A percentile compares a stretch with the other conserved stretches of the same genome.
Conservation (phyloP, 2,797 vertebrate species). For the Potorous gilbertii region DNA sequence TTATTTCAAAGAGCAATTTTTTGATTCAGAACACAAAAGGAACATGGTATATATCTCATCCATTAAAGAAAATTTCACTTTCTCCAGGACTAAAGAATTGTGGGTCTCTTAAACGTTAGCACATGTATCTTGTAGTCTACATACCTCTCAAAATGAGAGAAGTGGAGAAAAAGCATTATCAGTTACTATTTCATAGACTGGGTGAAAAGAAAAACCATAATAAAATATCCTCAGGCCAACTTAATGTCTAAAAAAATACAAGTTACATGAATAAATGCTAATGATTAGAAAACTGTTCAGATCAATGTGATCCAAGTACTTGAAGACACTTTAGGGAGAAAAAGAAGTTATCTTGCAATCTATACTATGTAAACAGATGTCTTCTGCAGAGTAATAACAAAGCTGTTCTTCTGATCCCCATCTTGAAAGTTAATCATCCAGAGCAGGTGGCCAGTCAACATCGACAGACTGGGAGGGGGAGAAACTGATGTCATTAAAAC, state of each 20-base stretch:
- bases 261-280: constrained; percentile 62
- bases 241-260: constrained; percentile 47
- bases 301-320: constrained; percentile 84
- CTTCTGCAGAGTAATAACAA: neutral
- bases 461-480: constrained; percentile 91
- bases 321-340: constrained; percentile 57
- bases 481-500: constrained; percentile 36
- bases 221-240: constrained; percentile 57
- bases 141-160: constrained; percentile 46
- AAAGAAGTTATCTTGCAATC: constrained; percentile 34
- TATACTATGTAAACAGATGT: neutral
- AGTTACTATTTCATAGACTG: constrained; percentile 35
- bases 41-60: constrained; percentile 28
- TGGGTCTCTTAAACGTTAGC: neutral
- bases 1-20: neutral
- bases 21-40: constrained; percentile 50
- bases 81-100: constrained; percentile 43
- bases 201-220: constrained; percentile 44
- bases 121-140: neutral
- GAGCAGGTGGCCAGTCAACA: constrained; percentile 95
- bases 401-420: constrained; percentile 52
- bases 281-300: constrained; percentile 73
- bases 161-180: constrained; percentile 40
- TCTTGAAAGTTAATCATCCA: constrained; percentile 86
- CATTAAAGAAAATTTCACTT: constrained; percentile 45